These are phyloP conservation scores for Clarias macrocephalus DNA, from an alignment of 2,113 vertebrate genomes.

Conservation along the genomic window DNA sequence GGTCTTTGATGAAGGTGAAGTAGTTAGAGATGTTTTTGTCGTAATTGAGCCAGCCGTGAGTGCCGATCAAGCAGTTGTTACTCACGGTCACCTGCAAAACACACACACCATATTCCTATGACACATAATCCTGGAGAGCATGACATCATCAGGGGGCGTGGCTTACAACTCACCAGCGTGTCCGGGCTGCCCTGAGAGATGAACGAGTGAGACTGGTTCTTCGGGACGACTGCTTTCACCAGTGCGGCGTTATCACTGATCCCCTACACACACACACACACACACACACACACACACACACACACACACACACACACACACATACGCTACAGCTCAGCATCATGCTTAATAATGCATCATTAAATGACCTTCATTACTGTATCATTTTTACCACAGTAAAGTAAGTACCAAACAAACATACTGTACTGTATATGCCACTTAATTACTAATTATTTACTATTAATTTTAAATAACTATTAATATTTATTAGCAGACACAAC, in stretches of 20 bases:
- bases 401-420: not conserved
- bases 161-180: conserved; percentile 82
- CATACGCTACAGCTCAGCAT: not conserved
- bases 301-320: not conserved
- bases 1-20: conserved; percentile 96
- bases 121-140: not conserved
- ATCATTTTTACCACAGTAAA: not conserved
- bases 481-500: not conserved
- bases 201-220: conserved; percentile 94
- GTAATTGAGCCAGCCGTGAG: conserved; percentile 94
- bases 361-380: not conserved
- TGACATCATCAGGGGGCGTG: conserved; percentile 14
- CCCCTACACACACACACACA: conserved; percentile 73
- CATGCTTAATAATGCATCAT: not conserved
- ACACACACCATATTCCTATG: not conserved
- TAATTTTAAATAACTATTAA: too few species aligned
- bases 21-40: conserved; percentile 98
- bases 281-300: conserved; percentile 6
- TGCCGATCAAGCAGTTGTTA: conserved; percentile 84
- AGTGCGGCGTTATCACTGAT: conserved; percentile 91
- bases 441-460: too few species aligned
- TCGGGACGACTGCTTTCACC: conserved; percentile 89
- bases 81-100: conserved; percentile 83
- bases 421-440: too few species aligned
- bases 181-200: conserved; percentile 97